Evolutionary conservation across 2,113 vertebrate genomes (phyloP).

Genomic region (Myotis lucifugus): DNA sequence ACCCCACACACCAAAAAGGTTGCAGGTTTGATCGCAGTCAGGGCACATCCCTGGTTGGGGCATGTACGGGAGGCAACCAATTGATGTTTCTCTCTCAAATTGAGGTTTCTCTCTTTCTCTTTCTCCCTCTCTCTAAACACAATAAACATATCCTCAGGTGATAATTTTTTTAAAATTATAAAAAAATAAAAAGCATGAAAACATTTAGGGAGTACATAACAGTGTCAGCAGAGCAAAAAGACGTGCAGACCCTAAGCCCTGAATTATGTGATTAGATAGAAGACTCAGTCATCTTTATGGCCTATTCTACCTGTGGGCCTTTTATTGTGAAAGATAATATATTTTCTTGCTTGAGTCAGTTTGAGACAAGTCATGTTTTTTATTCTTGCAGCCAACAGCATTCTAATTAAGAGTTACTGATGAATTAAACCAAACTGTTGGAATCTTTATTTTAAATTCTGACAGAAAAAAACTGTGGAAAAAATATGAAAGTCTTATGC

Average conservation of each 20-base stretch:
- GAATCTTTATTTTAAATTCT: neutral
- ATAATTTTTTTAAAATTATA: no score
- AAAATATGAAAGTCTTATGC: neutral
- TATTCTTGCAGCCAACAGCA: neutral
- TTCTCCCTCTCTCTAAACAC: no score
- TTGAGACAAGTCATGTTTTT: neutral
- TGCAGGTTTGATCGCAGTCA: no score
- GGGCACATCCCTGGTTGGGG: no score
- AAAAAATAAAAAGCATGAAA: neutral
- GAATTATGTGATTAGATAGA: neutral
- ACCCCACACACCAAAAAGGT: no score
- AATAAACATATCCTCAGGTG: no score
- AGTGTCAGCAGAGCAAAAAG: neutral
- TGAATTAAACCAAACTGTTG: neutral
- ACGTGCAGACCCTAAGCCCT: neutral
- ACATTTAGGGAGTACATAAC: neutral
- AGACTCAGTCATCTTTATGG: neutral
- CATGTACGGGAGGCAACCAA: no score
- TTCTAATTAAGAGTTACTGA: neutral
- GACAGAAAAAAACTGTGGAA: neutral
- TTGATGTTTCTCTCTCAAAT: no score
- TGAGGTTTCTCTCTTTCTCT: no score
- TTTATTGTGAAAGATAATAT: neutral
- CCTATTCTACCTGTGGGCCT: neutral
- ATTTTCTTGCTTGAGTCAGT: neutral